Percentiles rank a stretch among this genome's conserved stretches.
Evolutionary conservation across 1,140 invertebrate genomes (phyloP).

Genomic region (Euschistus heros): DNA sequence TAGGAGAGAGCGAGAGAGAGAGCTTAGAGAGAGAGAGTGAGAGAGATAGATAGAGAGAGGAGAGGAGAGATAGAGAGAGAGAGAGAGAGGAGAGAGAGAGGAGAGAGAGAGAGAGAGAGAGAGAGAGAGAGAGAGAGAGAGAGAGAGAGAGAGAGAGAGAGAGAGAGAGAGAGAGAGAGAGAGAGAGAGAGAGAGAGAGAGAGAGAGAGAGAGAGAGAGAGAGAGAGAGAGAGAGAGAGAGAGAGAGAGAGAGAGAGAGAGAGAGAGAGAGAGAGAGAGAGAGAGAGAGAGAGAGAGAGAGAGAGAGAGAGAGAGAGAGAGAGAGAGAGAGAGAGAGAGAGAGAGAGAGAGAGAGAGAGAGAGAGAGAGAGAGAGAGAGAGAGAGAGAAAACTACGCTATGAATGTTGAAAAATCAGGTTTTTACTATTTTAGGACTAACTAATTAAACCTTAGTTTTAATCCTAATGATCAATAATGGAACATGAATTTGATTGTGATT

Average conservation of each 20-base stretch:
- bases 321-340: constrained; percentile 14
- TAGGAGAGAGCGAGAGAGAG: too few relatives aligned
- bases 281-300: constrained; percentile 14
- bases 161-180: constrained; percentile 14
- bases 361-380: constrained; percentile 11
- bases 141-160: constrained; percentile 14
- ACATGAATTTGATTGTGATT: too few relatives aligned
- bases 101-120: not conserved
- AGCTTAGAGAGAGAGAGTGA: not conserved
- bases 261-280: constrained; percentile 14
- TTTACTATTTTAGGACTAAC: too few relatives aligned
- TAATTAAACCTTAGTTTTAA: too few relatives aligned
- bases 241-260: constrained; percentile 14
- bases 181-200: constrained; percentile 14
- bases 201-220: constrained; percentile 14
- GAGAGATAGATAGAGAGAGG: not conserved
- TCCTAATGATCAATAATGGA: too few relatives aligned
- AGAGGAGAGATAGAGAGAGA: not conserved
- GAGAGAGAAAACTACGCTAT: not conserved
- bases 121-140: constrained; percentile 14
- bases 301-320: constrained; percentile 14
- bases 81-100: not conserved
- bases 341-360: too few relatives aligned
- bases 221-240: constrained; percentile 14
- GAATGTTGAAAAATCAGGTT: not conserved